These are phyloP conservation scores for Monopis laevigella DNA, from an alignment of 2,888 invertebrate genomes.

Conservation along the genomic window DNA sequence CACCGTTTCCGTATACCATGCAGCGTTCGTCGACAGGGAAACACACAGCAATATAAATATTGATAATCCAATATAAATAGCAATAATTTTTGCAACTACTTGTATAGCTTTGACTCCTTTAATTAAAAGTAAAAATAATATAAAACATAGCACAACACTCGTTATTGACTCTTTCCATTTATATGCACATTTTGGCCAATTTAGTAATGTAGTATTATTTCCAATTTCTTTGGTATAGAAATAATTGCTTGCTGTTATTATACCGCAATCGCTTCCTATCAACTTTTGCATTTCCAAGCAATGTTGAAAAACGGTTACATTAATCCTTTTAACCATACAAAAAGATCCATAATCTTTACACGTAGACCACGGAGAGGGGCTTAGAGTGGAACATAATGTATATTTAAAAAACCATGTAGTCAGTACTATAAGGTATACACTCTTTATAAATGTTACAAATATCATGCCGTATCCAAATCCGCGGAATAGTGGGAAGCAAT, in stretches of 20 bases:
- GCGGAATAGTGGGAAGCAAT: slow-evolving; percentile 45
- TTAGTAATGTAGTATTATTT: slow-evolving; percentile 27
- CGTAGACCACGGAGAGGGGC: slow-evolving; percentile 46
- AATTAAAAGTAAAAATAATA: slow-evolving; percentile 36
- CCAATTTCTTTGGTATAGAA: slow-evolving; percentile 49
- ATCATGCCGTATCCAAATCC: slow-evolving; percentile 39
- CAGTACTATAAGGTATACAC: slow-evolving; percentile 34
- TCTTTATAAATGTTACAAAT: slow-evolving; percentile 36
- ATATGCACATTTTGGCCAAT: slow-evolving; percentile 26
- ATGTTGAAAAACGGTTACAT: slow-evolving; percentile 47
- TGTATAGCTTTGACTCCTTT: slow-evolving; percentile 36
- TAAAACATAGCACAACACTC: slow-evolving; percentile 24
- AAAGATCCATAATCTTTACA: slow-evolving; percentile 34
- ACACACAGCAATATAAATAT: slow-evolving; percentile 38
- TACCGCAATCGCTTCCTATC: slow-evolving; percentile 44
- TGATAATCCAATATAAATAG: slow-evolving; percentile 29
- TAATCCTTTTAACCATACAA: slow-evolving; percentile 50
- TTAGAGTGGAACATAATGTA: slow-evolving; percentile 35
- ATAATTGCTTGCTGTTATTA: slow-evolving; percentile 44
- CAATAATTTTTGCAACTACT: slow-evolving; percentile 29
- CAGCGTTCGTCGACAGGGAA: slow-evolving; percentile 39
- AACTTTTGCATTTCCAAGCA: slow-evolving; percentile 44
- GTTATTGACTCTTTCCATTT: slow-evolving; percentile 37
- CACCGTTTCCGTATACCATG: slow-evolving; percentile 40
- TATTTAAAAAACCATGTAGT: slow-evolving; percentile 47